Conservation (phyloP, 2,797 vertebrate species). For the Ciconia nigra region DNA sequence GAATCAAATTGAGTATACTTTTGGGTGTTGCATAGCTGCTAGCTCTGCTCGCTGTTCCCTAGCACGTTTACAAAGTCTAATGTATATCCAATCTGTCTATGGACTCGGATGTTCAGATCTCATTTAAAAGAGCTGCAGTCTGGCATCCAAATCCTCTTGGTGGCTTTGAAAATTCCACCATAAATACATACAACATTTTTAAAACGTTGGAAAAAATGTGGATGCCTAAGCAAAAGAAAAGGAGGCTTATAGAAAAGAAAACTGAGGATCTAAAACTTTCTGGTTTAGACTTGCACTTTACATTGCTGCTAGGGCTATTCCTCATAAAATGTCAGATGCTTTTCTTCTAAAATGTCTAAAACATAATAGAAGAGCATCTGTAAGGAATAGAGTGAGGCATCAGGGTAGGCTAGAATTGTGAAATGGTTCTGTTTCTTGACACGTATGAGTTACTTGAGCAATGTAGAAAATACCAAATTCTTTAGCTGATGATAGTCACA, state of each 20-base stretch:
- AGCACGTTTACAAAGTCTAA: not conserved
- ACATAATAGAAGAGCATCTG: not conserved
- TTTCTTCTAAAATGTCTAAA: not conserved
- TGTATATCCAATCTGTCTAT: not conserved
- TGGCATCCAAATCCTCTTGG: not conserved
- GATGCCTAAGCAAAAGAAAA: not conserved
- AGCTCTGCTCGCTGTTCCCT: not conserved
- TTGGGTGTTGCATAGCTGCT: not conserved
- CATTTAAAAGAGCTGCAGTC: not conserved
- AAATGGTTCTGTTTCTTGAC: not conserved
- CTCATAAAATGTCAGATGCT: not conserved
- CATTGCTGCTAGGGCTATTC: not conserved
- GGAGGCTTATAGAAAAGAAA: not conserved
- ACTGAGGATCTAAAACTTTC: not conserved
- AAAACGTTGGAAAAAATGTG: not conserved
- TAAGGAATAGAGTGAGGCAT: not conserved
- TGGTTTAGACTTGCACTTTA: not conserved
- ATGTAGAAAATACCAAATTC: not conserved
- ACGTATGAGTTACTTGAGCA: not conserved
- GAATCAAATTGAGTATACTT: not conserved
- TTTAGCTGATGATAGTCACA: not conserved
- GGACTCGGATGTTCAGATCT: not conserved
- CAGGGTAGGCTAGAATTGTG: not conserved
- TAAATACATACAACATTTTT: not conserved
- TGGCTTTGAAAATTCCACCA: slow-evolving; percentile 30